These are phyloP conservation scores for Hydropotes inermis DNA, from an alignment of 2,113 vertebrate genomes.

Conservation along the genomic window DNA sequence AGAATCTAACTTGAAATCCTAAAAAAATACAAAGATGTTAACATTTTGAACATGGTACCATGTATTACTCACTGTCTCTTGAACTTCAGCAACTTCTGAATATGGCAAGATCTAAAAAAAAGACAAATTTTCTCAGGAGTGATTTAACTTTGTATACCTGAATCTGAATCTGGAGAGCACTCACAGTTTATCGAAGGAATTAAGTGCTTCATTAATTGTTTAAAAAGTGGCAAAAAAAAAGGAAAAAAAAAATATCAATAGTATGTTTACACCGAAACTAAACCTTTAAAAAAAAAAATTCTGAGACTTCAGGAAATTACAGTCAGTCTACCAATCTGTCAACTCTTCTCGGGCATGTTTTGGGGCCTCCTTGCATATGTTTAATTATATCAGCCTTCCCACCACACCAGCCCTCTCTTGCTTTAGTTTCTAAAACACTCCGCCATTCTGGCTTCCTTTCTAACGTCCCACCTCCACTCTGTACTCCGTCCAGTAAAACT, in stretches of 20 bases:
- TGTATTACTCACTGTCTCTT: conserved; percentile 59
- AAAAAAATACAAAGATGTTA: neutral
- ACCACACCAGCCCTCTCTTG: neutral
- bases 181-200: neutral
- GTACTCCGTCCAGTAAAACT: neutral
- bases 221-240: neutral
- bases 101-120: conserved; percentile 57
- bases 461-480: neutral
- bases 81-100: conserved; percentile 63
- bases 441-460: neutral
- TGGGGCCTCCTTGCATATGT: neutral
- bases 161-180: conserved; percentile 27
- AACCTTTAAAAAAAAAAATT: neutral
- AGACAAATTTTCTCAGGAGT: conserved; percentile 48
- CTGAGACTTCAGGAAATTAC: neutral
- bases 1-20: conserved; percentile 18
- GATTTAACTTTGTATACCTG: conserved; percentile 34
- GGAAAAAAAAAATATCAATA: neutral
- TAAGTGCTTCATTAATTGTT: neutral
- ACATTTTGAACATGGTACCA: conserved; percentile 26
- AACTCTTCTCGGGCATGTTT: neutral
- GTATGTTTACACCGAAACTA: conserved; percentile 10
- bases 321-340: neutral
- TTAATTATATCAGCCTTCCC: neutral
- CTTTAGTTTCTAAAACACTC: neutral